phyloP scores from a whole-genome alignment of 1,140 invertebrate species.

The Portunus trituberculatus region DNA sequence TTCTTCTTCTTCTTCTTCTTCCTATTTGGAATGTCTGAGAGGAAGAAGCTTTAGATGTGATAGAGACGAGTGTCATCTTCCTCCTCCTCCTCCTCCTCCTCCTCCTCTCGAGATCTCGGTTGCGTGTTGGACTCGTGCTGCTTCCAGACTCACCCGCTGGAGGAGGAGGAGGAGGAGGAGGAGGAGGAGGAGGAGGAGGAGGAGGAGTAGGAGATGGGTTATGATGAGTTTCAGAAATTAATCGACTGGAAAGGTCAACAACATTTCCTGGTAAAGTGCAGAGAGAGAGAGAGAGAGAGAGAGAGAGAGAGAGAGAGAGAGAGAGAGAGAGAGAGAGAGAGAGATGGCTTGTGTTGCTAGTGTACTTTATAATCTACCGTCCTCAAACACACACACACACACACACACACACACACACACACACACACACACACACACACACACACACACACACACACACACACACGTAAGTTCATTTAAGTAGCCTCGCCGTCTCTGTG shows the following conservation, averaged over 20 bases:
- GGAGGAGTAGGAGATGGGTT: not conserved
- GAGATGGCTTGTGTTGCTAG: not conserved
- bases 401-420: not conserved
- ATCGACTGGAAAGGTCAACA: not conserved
- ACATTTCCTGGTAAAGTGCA: not conserved
- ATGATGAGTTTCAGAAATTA: not conserved
- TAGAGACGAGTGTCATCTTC: too few relatives aligned
- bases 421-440: conserved; percentile 20
- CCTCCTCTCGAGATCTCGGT: too few relatives aligned
- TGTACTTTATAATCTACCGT: not conserved
- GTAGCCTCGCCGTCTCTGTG: not conserved
- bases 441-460: conserved; percentile 20
- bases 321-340: conserved; percentile 30
- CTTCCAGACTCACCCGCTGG: too few relatives aligned
- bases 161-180: too few relatives aligned
- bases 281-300: not conserved
- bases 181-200: too few relatives aligned
- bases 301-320: conserved; percentile 25
- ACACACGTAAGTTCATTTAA: not conserved
- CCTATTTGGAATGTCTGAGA: too few relatives aligned
- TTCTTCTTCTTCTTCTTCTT: too few relatives aligned
- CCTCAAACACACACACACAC: not conserved
- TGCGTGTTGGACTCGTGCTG: too few relatives aligned
- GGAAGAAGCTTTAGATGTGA: too few relatives aligned
- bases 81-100: too few relatives aligned